phyloP scores from a whole-genome alignment of 2,888 invertebrate species.

The Protula sp. region DNA sequence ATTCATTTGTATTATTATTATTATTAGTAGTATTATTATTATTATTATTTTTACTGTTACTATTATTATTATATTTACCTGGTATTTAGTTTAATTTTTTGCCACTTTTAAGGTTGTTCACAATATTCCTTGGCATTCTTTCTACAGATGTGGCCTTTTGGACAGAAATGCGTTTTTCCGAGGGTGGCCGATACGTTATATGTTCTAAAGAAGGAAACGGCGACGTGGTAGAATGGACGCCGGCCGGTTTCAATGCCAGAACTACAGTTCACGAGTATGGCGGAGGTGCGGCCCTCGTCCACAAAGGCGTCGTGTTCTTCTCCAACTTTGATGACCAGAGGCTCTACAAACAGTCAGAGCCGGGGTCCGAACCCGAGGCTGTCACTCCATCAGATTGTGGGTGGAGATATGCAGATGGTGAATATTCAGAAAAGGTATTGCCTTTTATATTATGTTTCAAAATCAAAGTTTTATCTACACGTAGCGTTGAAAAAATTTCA shows the following conservation, averaged over 20 bases:
- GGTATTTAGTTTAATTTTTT: too few species aligned
- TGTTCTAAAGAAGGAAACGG: slow-evolving; percentile 32
- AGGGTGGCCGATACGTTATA: slow-evolving; percentile 43
- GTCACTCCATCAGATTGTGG: slow-evolving; percentile 32
- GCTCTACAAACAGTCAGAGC: slow-evolving; percentile 36
- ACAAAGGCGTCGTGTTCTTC: slow-evolving; percentile 41
- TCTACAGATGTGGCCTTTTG: slow-evolving; percentile 43
- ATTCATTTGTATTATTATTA: too few species aligned
- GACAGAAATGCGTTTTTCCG: slow-evolving; percentile 40
- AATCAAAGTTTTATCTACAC: too few species aligned
- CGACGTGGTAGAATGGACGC: slow-evolving; percentile 35
- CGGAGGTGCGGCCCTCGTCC: slow-evolving; percentile 50
- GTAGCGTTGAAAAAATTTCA: too few species aligned
- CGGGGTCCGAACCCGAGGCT: slow-evolving; percentile 28
- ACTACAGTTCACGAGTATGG: slow-evolving; percentile 55
- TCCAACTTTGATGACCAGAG: slow-evolving; percentile 44
- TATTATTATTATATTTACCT: too few species aligned
- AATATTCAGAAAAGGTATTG: not conserved
- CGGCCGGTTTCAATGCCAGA: slow-evolving; percentile 39
- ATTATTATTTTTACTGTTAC: too few species aligned
- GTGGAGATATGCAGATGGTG: slow-evolving; percentile 42
- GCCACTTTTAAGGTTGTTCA: too few species aligned
- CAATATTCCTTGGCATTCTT: too few species aligned
- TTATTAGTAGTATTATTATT: too few species aligned
- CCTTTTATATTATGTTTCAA: too few species aligned